These are phyloP conservation scores for Mastomys coucha DNA, from an alignment of 2,113 vertebrate genomes.

Conservation along the genomic window DNA sequence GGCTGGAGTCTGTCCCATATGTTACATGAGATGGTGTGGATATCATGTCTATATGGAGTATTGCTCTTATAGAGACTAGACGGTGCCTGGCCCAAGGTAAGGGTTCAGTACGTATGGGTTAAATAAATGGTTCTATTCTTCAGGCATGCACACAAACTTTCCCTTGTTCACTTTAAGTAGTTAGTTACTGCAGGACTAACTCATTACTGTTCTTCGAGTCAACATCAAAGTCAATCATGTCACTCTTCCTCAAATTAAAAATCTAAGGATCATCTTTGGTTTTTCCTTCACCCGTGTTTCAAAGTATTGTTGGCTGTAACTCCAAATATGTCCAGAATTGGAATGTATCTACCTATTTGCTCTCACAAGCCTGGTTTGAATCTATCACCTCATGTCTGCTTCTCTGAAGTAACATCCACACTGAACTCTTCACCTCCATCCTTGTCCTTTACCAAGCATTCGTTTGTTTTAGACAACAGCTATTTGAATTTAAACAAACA, in stretches of 20 bases:
- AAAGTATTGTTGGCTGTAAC: constrained; percentile 12
- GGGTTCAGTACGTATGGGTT: constrained; percentile 6
- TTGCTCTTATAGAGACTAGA: neutral
- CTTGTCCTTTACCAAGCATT: neutral
- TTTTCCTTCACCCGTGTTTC: neutral
- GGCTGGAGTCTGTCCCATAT: neutral
- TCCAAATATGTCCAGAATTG: neutral
- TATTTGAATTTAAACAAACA: neutral
- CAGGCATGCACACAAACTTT: neutral
- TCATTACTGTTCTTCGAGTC: constrained; percentile 28
- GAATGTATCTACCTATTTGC: neutral
- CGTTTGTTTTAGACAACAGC: neutral
- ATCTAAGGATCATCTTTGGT: neutral
- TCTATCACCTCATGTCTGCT: neutral
- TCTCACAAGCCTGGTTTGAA: neutral
- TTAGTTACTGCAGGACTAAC: neutral
- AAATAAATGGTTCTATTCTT: neutral
- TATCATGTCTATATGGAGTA: neutral
- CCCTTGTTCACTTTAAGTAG: neutral
- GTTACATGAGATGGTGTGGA: neutral
- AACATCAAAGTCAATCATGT: neutral
- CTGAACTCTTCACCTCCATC: neutral
- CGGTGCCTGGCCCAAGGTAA: neutral
- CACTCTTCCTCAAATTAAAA: constrained; percentile 14
- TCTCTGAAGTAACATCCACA: neutral